Evolutionary conservation across 2,888 invertebrate genomes (phyloP), one percentile per base, ranked within the genome.

Genomic region (Stenurella melanura): DNA sequence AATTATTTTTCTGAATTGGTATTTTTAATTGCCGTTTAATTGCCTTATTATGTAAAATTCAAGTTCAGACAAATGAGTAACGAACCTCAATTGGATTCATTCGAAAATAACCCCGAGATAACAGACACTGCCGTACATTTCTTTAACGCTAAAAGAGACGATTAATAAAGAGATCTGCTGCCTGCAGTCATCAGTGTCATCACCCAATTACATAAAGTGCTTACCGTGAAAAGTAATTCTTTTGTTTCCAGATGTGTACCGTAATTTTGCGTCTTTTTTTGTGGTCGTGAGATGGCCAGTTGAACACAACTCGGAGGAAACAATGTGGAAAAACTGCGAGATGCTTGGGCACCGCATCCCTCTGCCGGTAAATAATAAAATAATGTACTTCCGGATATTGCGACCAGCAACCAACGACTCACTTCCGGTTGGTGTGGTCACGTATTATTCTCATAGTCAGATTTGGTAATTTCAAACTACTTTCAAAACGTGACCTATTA

Each of bases 381-480:
- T 30, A 50, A 26, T 68, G 19, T 18, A 57, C 68, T 68, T 68
- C 68, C 68, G 56, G 26, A 42, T 26, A 26, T 56, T 68, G 26
- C 68, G 9, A 42, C 56, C 50, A 50, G 50, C 50, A 50, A 12
- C 38, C 61, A 61, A 30, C 61, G n/a, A 12, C 42, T 15, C 30
- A 15, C 68, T 68, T 68, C 68, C 68, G 68, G 68, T 56, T 68
- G 21, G 56, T 56, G 68, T 57, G 68, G 68, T 68, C 68, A 68
- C 68, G 68, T 68, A 54, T 68, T 34, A n/a, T 68, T 68, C 30
- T 57, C 30, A 15, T n/a, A 57, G 56, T 56, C 12, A 10, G n/a
- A 21, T 26, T 57, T 56, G 56, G 56, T 68, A 42, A 56, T 68
- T 54, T 56, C 30, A 26, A 26, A 56, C 56, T 7, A 21, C 67